phyloP scores from a whole-genome alignment of 2,113 vertebrate species.

The Oophaga pumilio region DNA sequence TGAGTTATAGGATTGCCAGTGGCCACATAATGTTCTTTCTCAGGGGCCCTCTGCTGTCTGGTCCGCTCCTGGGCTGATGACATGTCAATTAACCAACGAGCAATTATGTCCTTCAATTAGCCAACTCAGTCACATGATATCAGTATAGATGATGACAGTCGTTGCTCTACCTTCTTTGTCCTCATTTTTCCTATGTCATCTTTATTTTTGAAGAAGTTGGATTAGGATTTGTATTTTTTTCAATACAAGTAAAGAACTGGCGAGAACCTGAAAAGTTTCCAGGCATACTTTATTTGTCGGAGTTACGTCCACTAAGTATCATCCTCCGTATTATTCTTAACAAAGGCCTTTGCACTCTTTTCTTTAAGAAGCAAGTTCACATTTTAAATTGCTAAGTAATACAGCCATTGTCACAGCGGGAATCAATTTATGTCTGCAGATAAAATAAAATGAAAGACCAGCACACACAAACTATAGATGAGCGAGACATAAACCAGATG shows the following conservation, averaged over 20 bases:
- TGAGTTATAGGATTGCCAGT: too few relatives aligned
- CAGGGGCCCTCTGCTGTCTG: too few relatives aligned
- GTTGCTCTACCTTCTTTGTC: background rate
- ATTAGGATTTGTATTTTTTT: background rate
- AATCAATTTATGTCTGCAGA: conserved; percentile 38
- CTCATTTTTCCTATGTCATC: background rate
- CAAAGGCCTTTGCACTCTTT: background rate
- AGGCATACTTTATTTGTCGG: background rate
- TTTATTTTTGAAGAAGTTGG: background rate
- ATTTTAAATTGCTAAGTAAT: background rate
- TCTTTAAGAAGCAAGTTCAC: background rate
- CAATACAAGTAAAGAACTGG: background rate
- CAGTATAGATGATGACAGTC: too few relatives aligned
- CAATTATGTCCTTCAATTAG: too few relatives aligned
- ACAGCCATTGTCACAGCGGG: background rate
- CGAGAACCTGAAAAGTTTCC: background rate
- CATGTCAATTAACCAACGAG: too few relatives aligned
- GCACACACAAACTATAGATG: background rate
- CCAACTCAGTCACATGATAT: too few relatives aligned
- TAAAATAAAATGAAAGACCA: conserved; percentile 23
- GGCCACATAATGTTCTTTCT: too few relatives aligned
- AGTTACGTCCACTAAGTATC: background rate
- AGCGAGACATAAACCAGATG: background rate
- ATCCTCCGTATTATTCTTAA: background rate
- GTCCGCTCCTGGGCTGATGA: too few relatives aligned